Conservation (phyloP, 2,113 vertebrate species). For the Archocentrus centrarchus region DNA sequence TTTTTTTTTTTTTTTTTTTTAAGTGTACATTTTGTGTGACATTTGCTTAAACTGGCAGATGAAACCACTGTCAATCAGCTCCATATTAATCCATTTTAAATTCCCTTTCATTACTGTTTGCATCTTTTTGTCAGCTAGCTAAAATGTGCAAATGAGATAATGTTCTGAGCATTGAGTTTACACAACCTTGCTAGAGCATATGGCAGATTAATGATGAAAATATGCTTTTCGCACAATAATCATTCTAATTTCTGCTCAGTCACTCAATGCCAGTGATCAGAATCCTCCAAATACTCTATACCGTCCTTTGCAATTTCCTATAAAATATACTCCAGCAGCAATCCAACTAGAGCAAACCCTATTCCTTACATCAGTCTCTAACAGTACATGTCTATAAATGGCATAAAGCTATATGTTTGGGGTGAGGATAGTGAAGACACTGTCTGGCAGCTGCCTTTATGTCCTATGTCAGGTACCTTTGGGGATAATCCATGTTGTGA, state of each 20-base stretch:
- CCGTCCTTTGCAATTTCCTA: conserved; percentile 28
- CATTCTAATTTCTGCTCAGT: conserved; percentile 52
- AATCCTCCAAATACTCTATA: conserved; percentile 24
- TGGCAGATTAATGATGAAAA: conserved; percentile 60
- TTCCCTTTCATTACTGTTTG: conserved; percentile 57
- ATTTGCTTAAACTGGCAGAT: conserved; percentile 49
- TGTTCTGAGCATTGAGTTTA: conserved; percentile 64
- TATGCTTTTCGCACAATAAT: conserved; percentile 38
- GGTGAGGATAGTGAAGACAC: conserved; percentile 50
- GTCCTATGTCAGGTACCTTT: conserved; percentile 68
- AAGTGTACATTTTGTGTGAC: conserved; percentile 46
- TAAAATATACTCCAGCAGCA: conserved; percentile 8
- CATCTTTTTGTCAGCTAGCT: conserved; percentile 56
- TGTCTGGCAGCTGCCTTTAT: conserved; percentile 53
- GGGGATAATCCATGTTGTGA: conserved; percentile 80
- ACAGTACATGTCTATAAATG: conserved; percentile 42
- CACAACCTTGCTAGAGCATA: conserved; percentile 43
- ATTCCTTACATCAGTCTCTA: neutral
- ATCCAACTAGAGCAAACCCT: neutral
- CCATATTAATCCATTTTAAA: conserved; percentile 68
- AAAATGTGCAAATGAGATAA: conserved; percentile 72
- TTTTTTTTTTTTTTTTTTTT: neutral
- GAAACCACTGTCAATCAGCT: conserved; percentile 37
- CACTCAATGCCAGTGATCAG: conserved; percentile 38
- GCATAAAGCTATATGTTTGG: conserved; percentile 19